These are phyloP conservation scores for Chinchilla lanigera DNA, from an alignment of 2,113 vertebrate genomes.

Conservation along the genomic window DNA sequence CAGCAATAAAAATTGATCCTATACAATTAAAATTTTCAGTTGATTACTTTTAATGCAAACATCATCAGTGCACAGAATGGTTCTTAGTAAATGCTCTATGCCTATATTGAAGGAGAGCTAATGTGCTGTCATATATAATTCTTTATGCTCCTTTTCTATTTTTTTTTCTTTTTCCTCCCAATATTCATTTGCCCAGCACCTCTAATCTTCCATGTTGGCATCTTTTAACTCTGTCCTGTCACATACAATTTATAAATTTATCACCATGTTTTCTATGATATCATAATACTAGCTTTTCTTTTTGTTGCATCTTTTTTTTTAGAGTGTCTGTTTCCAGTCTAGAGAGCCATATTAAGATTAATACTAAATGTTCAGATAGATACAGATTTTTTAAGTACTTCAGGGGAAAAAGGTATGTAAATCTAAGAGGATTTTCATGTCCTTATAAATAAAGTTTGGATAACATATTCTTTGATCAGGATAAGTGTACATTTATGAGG, in stretches of 20 bases:
- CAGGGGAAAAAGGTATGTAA: background rate
- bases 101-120: background rate
- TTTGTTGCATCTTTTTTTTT: background rate
- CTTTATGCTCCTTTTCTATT: background rate
- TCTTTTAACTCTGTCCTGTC: background rate
- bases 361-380: background rate
- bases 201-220: background rate
- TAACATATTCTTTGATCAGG: background rate
- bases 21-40: constrained; percentile 6
- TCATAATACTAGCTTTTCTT: background rate
- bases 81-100: background rate
- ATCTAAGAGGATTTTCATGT: background rate
- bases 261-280: background rate
- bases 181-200: background rate
- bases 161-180: background rate
- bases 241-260: background rate
- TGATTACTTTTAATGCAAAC: background rate
- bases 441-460: background rate
- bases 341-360: background rate
- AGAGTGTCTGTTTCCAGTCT: background rate
- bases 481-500: background rate
- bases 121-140: background rate
- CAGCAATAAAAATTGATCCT: constrained; percentile 21
- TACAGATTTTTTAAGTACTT: background rate
- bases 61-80: background rate